Evolutionary conservation across 2,888 invertebrate genomes (phyloP).

Genomic region (Zygaena filipendulae): DNA sequence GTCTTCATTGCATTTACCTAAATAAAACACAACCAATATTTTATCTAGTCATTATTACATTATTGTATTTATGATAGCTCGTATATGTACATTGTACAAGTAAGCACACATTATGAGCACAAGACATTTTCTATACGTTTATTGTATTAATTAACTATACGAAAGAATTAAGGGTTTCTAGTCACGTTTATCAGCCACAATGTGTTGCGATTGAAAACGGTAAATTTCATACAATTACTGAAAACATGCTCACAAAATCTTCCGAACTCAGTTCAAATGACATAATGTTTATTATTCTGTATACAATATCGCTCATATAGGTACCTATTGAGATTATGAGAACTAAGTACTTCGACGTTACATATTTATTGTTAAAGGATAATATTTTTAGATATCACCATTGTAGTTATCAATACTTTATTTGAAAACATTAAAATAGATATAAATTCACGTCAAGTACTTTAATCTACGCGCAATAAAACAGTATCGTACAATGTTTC

Average conservation of each 20-base stretch:
- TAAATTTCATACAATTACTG: too few species aligned
- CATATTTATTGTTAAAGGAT: conserved; percentile 46
- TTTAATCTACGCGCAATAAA: too few species aligned
- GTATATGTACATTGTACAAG: too few species aligned
- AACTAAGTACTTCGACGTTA: too few species aligned
- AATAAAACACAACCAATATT: not conserved
- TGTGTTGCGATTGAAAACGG: too few species aligned
- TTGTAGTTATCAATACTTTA: conserved; percentile 44
- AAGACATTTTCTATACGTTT: conserved; percentile 42
- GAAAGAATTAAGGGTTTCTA: conserved; percentile 34
- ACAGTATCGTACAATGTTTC: too few species aligned
- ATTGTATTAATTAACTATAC: conserved; percentile 32
- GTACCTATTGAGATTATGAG: conserved; percentile 28
- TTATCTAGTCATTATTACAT: conserved; percentile 38
- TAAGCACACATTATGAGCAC: conserved; percentile 47
- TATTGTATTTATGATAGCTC: too few species aligned
- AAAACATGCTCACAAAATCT: conserved; percentile 41
- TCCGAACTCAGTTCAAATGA: conserved; percentile 42
- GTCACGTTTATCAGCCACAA: conserved; percentile 35
- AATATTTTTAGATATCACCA: conserved; percentile 61
- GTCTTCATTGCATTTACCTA: too few species aligned
- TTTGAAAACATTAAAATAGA: conserved; percentile 29
- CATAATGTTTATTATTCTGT: conserved; percentile 27
- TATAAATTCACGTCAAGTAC: conserved; percentile 21
- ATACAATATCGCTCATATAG: conserved; percentile 31